Evolutionary conservation across 2,797 vertebrate species (phyloP), one percentile per base, ranked within the genome.

Genomic region (Acestrorhynchus altus): DNA sequence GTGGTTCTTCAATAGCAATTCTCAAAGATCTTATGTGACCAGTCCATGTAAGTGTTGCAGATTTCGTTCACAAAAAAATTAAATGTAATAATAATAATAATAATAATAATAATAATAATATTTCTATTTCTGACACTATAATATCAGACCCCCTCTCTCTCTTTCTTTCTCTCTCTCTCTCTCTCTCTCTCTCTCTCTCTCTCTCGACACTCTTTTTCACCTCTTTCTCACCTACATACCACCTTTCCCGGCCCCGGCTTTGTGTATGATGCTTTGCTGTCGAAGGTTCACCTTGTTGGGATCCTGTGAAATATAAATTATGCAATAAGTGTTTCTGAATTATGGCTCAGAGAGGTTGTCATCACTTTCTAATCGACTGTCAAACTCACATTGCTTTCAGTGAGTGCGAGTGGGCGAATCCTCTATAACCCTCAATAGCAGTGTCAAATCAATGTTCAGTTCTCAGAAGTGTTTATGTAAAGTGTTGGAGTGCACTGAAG

Each of bases 281-380:
- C 28, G 79, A 81, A 4, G 57, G 22, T 59, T 83, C 63, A 78
- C 76, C 79, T 83, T 81, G 82, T 11, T 81, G 79, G 18, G 11
- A 39, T 31, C 49, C 60, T 75, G 78, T 80, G 80, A 80, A 74
- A 39, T 52, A 83, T 85, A 59, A 83, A 85, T 85, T 81, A 85
- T 85, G 69, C 78, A 83, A 15, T 46, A 70, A 68, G 57, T 57
- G 51, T 54, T 72, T 49, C 60, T 76, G 79, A 80, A 81, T 63
- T 78, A 77, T 56, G 57, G 51, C 61, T 71, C 69, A 28, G 70
- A 63, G 72, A 66, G 51, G 66, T 76, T 75, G 22, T 35, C 79
- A 83, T 73, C 16, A 20, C 80, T 46, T 52, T 74, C 40, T 81
- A 74, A 77, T 80, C 40, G 56, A n/a, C 57, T 73, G 49, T 79